Base-by-base conservation (phyloP, 2,113 vertebrate species). In the Percopsis transmontana region DNA sequence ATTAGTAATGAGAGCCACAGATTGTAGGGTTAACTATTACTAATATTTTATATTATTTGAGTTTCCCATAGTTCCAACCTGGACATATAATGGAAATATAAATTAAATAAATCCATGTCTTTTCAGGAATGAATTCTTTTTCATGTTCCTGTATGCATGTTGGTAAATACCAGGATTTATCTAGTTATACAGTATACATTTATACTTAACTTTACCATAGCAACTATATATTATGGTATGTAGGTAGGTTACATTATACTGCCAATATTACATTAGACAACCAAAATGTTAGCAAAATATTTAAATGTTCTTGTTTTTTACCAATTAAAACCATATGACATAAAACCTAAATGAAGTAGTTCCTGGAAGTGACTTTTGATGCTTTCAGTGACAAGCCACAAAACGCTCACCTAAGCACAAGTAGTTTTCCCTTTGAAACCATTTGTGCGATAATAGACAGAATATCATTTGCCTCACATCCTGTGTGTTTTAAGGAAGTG, bases 401-500 rank as follows among this genome's bases (percentile, higher is more conserved):
- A 85, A 85, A 69, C 80, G 88, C 86, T 80, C 41, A 87, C 70
- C 77, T 55, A 88, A 86, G 84, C 89, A 74, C 38, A 33, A 75
- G 62, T 76, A 67, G 77, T 87, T 88, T 85, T 80, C 70, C 73
- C 78, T 82, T 76, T 74, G 68, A 73, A 80, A 84, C 85, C 62
- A 16, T 81, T 58, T 78, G 66, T 80, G 79, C 68, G 42, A 48
- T 21, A 23, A 88, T 40, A 74, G 68, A 79, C 70, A 79, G 62
- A 76, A 39, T 57, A 24, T 50, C 23, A 61, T 62, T 91, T 90
- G 85, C 85, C 83, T 89, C 88, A 93, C 84, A 90, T 93, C 92
- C 91, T 92, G 90, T 89, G 55, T 62, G 79, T 58, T 73, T 72
- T 82, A 62, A 92, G 90, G 90, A 92, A 93, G 90, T 86, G 70